Evolutionary conservation across 30 jellyfish, hydroid and myxozoan genomes (phyloP).

Genomic region (Sanderia malayensis): DNA sequence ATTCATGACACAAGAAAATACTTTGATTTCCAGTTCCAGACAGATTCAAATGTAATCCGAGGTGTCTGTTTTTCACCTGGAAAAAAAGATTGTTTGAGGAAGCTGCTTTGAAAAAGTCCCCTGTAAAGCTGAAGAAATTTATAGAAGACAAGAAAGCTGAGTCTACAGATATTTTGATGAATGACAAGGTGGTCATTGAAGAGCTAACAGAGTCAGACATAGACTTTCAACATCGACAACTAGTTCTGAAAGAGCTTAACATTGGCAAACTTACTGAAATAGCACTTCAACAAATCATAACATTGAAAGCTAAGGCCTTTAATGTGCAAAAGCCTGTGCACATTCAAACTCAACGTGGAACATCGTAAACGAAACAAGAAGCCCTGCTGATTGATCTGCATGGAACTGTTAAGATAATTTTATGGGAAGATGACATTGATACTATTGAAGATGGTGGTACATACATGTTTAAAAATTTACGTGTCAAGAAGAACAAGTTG

Average conservation of each 20-base stretch:
- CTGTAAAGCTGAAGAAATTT: conserved; percentile 20
- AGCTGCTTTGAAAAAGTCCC: conserved; percentile 19
- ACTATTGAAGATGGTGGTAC: conserved; percentile 8
- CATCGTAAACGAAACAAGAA: conserved; percentile 3
- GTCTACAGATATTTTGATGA: neutral
- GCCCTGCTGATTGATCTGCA: neutral
- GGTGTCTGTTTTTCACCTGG: too few species aligned
- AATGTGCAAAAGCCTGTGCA: conserved; percentile 2
- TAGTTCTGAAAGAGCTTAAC: conserved; percentile 7
- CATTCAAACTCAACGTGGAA: conserved; percentile 7
- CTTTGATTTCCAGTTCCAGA: conserved; percentile 29
- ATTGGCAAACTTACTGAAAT: conserved; percentile 4
- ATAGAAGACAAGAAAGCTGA: conserved; percentile 8
- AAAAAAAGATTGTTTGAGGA: conserved; percentile 16
- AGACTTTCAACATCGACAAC: conserved; percentile 10
- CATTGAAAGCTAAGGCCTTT: conserved; percentile 3
- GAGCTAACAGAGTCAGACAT: neutral
- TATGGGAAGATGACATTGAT: conserved; percentile 4
- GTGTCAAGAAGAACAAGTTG: conserved; percentile 5
- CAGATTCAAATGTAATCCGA: conserved; percentile 20
- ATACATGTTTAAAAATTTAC: conserved; percentile 3
- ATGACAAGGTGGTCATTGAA: conserved; percentile 3
- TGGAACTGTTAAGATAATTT: too few species aligned
- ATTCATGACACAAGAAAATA: conserved; percentile 6
- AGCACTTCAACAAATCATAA: neutral